phyloP scores from a whole-genome alignment of 2,113 vertebrate genomes.

The Periophthalmodon schlosseri region DNA sequence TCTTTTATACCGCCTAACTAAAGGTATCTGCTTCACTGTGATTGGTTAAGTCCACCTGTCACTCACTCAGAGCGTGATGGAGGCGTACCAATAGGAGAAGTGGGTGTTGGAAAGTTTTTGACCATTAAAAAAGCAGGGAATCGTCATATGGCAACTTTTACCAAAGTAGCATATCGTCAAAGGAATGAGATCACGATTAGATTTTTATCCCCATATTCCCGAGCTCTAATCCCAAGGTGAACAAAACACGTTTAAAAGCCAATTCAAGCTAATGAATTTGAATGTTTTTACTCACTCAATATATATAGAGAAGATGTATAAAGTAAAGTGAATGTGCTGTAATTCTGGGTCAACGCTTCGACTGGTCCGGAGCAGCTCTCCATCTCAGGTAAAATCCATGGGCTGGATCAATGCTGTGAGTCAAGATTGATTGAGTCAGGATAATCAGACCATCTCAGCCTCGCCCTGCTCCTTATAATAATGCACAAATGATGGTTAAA shows the following conservation, averaged over 20 bases:
- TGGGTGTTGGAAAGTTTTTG: too few species aligned
- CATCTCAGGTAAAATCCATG: constrained; percentile 46
- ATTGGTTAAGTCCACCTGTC: too few species aligned
- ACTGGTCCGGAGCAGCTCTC: constrained; percentile 22
- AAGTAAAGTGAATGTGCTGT: neutral
- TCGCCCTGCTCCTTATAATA: constrained; percentile 8
- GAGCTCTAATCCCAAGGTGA: too few species aligned
- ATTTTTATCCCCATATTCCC: too few species aligned
- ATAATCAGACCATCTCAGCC: constrained; percentile 17
- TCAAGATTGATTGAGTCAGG: constrained; percentile 18
- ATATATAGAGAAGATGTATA: constrained; percentile 12
- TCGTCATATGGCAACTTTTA: neutral
- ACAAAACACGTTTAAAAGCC: too few species aligned
- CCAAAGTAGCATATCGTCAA: neutral
- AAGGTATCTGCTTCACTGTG: too few species aligned
- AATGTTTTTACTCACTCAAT: neutral
- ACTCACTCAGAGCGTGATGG: too few species aligned
- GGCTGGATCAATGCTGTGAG: constrained; percentile 34
- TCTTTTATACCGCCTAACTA: too few species aligned
- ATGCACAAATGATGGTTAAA: constrained; percentile 23
- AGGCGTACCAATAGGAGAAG: too few species aligned
- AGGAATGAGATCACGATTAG: too few species aligned
- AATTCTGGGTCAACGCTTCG: constrained; percentile 29
- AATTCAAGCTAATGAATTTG: too few species aligned
- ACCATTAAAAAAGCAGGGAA: too few species aligned